Percentiles rank a stretch among this genome's conserved stretches.
Evolutionary conservation across 2,113 vertebrate genomes (phyloP).

Genomic region (Brachyistius frenatus): DNA sequence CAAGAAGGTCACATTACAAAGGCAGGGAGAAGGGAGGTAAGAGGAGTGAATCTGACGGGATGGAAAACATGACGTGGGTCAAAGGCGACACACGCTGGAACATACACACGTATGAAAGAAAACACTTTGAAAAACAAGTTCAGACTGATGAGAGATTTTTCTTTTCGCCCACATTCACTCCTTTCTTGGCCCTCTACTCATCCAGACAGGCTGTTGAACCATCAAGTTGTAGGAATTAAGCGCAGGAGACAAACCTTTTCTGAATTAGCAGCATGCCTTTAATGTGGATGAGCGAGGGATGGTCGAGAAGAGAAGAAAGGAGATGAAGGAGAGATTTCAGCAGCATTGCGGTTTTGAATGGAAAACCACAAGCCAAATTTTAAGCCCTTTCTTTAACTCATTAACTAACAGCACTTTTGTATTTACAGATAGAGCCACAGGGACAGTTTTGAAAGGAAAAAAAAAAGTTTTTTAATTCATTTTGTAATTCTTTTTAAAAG

Average conservation of each 20-base stretch:
- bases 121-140: not conserved
- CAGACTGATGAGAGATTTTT: not conserved
- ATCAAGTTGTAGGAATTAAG: slow-evolving; percentile 35
- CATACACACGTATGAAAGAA: not conserved
- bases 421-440: slow-evolving; percentile 43
- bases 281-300: slow-evolving; percentile 48
- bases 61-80: slow-evolving; percentile 21
- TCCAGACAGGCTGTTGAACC: slow-evolving; percentile 36
- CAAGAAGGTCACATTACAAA: slow-evolving; percentile 55
- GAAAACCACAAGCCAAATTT: slow-evolving; percentile 62
- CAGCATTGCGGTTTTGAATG: slow-evolving; percentile 61
- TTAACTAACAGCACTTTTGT: slow-evolving; percentile 60
- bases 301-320: slow-evolving; percentile 19
- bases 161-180: not conserved
- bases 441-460: slow-evolving; percentile 18
- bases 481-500: too few species aligned
- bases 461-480: too few species aligned
- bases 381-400: slow-evolving; percentile 47
- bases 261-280: slow-evolving; percentile 63
- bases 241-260: slow-evolving; percentile 48
- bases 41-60: slow-evolving; percentile 14
- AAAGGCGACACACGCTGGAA: slow-evolving; percentile 8
- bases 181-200: not conserved
- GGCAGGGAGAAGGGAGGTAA: not conserved
- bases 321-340: slow-evolving; percentile 49